These are phyloP conservation scores for Leistus spinibarbis DNA, from an alignment of 2,888 invertebrate species.

Conservation along the genomic window DNA sequence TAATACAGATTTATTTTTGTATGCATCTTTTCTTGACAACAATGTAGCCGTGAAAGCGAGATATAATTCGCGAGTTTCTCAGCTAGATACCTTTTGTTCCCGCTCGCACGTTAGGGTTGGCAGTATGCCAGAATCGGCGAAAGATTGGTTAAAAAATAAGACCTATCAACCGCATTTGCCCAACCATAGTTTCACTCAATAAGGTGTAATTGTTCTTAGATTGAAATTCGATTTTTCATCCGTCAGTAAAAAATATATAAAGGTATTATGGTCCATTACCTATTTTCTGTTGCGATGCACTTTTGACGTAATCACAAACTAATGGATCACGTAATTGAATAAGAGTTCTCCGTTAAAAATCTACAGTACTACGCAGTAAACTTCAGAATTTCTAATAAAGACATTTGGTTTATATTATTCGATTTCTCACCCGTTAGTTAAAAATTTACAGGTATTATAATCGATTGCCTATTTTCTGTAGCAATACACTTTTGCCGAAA, in stretches of 20 bases:
- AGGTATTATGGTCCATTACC: not conserved
- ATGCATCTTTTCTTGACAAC: constrained; percentile 27
- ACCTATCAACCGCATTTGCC: not conserved
- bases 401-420: no score
- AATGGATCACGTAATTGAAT: not conserved
- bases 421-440: not conserved
- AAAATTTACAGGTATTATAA: not conserved
- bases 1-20: constrained; percentile 1
- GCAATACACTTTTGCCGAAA: not conserved
- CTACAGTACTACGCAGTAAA: not conserved
- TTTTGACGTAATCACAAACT: not conserved
- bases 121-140: constrained; percentile 3
- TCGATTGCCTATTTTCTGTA: not conserved
- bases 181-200: not conserved
- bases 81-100: constrained; percentile 15
- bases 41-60: constrained; percentile 16
- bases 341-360: not conserved
- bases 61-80: not conserved
- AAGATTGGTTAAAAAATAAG: constrained; percentile 10
- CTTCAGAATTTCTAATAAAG: no score
- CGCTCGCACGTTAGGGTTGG: constrained; percentile 9
- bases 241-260: not conserved
- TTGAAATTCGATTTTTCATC: not conserved
- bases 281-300: not conserved
- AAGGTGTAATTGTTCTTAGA: not conserved